A percentile compares a stretch with the other conserved stretches of the same genome.
Conservation (phyloP, 2,888 invertebrate species). For the Spodoptera littoralis region DNA sequence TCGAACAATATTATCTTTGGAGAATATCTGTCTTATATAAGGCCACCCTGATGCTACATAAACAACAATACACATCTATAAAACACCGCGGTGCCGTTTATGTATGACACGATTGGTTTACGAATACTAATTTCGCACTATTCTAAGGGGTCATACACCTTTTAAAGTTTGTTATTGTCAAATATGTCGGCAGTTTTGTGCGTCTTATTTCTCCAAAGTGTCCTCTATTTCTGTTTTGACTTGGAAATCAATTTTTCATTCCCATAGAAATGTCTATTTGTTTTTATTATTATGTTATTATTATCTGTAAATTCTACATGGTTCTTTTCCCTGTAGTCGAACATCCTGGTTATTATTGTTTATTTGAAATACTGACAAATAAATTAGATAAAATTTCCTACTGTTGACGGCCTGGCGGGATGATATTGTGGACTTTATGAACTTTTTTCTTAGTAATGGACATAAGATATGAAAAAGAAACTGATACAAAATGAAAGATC, state of each 20-base stretch:
- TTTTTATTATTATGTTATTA: too few species aligned
- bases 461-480: too few species aligned
- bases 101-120: conserved; percentile 38
- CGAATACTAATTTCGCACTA: conserved; percentile 54
- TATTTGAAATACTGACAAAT: too few species aligned
- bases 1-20: conserved; percentile 59
- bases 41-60: conserved; percentile 34
- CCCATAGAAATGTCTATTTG: too few species aligned
- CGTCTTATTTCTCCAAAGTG: conserved; percentile 33
- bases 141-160: conserved; percentile 53
- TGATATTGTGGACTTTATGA: too few species aligned
- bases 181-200: conserved; percentile 38
- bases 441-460: too few species aligned
- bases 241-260: not conserved
- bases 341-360: conserved; percentile 12
- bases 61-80: conserved; percentile 48
- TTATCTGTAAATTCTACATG: too few species aligned
- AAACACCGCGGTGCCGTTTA: conserved; percentile 35
- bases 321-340: not conserved
- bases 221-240: conserved; percentile 8
- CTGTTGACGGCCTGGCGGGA: too few species aligned
- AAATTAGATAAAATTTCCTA: too few species aligned
- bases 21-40: conserved; percentile 46
- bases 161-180: conserved; percentile 44
- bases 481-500: not conserved